Evolutionary conservation across 1,140 invertebrate species (phyloP).

Genomic region (Hylyphantes graminicola): DNA sequence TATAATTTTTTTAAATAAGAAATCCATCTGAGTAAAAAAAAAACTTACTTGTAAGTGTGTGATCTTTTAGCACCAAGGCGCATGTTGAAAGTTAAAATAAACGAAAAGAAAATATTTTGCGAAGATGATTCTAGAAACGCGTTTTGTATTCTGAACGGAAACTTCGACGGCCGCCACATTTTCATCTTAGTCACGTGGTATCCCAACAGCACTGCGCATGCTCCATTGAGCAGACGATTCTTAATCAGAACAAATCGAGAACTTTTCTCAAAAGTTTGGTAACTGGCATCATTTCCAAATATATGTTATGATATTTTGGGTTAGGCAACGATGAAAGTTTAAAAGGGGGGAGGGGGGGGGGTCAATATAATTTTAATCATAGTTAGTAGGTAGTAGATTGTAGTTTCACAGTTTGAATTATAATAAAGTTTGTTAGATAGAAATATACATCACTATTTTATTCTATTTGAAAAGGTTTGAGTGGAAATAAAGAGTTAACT

Average conservation of each 20-base stretch:
- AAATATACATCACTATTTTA: too few species aligned
- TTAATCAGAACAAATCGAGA: constrained; percentile 3
- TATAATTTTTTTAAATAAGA: not conserved
- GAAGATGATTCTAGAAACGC: not conserved
- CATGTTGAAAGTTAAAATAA: constrained; percentile 11
- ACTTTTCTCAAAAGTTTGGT: not conserved
- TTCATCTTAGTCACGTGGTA: constrained; percentile 30
- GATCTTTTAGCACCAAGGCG: constrained; percentile 36
- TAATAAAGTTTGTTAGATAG: too few species aligned
- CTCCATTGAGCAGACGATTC: constrained; percentile 7
- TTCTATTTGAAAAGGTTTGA: too few species aligned
- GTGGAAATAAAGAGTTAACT: too few species aligned
- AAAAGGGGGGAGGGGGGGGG: too few species aligned
- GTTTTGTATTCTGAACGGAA: constrained; percentile 1
- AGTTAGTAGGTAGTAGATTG: too few species aligned
- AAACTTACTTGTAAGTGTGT: constrained; percentile 38
- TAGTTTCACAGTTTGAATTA: too few species aligned
- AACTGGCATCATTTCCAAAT: not conserved
- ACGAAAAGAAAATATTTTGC: not conserved
- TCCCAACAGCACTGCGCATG: constrained; percentile 10
- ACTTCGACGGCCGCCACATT: constrained; percentile 28
- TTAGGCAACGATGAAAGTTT: too few species aligned
- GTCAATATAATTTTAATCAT: too few species aligned
- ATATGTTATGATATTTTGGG: too few species aligned
- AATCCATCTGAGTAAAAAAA: not conserved